These are phyloP conservation scores for Drosophila arawakana DNA, from an alignment of 1,140 invertebrate genomes.

Conservation along the genomic window DNA sequence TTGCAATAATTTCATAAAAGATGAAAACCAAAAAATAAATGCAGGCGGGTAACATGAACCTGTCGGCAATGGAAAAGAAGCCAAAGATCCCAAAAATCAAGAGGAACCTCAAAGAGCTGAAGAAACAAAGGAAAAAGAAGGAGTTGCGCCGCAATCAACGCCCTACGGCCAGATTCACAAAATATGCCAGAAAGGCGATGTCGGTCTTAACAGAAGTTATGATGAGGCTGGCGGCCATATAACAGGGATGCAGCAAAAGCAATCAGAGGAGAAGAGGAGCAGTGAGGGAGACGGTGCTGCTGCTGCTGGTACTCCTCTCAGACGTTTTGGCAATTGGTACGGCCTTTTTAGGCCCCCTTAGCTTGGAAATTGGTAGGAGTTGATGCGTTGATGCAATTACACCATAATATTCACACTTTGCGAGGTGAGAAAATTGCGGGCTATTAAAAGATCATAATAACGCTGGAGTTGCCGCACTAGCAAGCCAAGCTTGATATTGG, in stretches of 20 bases:
- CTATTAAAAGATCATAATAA: slow-evolving; percentile 84
- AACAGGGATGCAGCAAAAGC: slow-evolving; percentile 8
- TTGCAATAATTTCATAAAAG: slow-evolving; percentile 81
- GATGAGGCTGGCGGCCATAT: slow-evolving; percentile 51
- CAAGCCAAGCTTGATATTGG: slow-evolving; percentile 22
- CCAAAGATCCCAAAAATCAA: slow-evolving; percentile 15
- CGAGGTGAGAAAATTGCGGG: slow-evolving; percentile 85
- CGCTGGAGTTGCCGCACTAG: slow-evolving; percentile 46
- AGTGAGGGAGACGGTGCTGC: background rate
- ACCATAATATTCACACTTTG: slow-evolving; percentile 85
- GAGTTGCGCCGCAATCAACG: slow-evolving; percentile 81
- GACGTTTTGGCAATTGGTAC: slow-evolving; percentile 76
- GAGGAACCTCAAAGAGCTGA: slow-evolving; percentile 3
- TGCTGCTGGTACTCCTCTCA: background rate
- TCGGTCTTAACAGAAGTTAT: slow-evolving; percentile 79
- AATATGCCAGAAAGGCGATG: slow-evolving; percentile 29
- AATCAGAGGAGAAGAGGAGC: background rate
- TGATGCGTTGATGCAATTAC: slow-evolving; percentile 85
- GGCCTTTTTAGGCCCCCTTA: slow-evolving; percentile 73
- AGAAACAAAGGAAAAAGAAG: slow-evolving; percentile 56
- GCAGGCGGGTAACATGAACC: slow-evolving; percentile 70
- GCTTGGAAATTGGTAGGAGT: slow-evolving; percentile 84
- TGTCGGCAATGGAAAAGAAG: slow-evolving; percentile 68
- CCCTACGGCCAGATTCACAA: slow-evolving; percentile 60
- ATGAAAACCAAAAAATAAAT: slow-evolving; percentile 23